These are phyloP conservation scores for Morone saxatilis DNA, from an alignment of 2,113 vertebrate species.

Conservation along the genomic window DNA sequence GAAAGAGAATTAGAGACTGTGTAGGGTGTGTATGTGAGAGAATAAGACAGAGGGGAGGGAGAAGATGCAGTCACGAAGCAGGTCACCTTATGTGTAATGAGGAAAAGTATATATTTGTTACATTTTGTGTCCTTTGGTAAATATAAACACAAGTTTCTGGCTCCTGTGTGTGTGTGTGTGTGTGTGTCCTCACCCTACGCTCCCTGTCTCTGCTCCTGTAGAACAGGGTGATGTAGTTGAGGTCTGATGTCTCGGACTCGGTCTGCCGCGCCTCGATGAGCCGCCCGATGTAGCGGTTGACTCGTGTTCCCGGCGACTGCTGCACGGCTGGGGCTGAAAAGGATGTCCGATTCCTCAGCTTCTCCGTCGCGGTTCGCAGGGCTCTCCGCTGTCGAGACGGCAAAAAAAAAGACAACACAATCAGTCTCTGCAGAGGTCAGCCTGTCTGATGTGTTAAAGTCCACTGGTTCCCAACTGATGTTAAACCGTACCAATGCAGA, in stretches of 20 bases:
- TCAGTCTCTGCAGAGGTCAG: conserved; percentile 32
- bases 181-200: conserved; percentile 87
- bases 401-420: conserved; percentile 10
- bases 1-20: conserved; percentile 58
- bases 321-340: conserved; percentile 90
- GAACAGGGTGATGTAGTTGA: conserved; percentile 92
- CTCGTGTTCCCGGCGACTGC: conserved; percentile 91
- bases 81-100: conserved; percentile 44
- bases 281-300: conserved; percentile 96
- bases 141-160: neutral
- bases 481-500: neutral
- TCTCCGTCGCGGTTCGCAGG: conserved; percentile 94
- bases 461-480: neutral
- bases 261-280: conserved; percentile 96
- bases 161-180: conserved; percentile 5
- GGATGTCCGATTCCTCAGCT: conserved; percentile 93
- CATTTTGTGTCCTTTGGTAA: conserved; percentile 24
- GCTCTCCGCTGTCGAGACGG: conserved; percentile 88
- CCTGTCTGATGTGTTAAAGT: neutral
- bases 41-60: conserved; percentile 31
- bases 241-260: conserved; percentile 92
- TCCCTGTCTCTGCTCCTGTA: conserved; percentile 92
- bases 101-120: conserved; percentile 41
- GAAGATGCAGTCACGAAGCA: conserved; percentile 68
- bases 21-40: conserved; percentile 58